phyloP scores from a whole-genome alignment of 2,888 invertebrate species.

The Chrysodeixis includens region DNA sequence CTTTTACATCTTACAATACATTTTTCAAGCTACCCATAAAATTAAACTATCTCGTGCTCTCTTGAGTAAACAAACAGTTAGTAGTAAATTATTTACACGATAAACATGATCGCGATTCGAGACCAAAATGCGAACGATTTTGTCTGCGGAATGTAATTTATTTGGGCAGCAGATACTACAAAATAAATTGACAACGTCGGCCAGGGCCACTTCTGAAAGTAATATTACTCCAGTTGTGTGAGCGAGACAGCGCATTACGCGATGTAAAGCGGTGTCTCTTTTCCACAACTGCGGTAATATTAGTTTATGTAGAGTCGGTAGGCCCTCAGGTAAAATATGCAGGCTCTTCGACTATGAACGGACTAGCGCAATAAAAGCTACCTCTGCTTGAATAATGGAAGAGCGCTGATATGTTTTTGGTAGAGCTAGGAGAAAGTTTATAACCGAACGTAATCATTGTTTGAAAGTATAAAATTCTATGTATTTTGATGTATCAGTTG shows the following conservation, averaged over 20 bases:
- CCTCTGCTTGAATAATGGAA: constrained; percentile 59
- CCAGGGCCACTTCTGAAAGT: too few species aligned
- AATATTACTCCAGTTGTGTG: too few species aligned
- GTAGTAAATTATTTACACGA: not conserved
- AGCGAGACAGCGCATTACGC: too few species aligned
- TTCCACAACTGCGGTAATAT: too few species aligned
- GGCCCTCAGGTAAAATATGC: constrained; percentile 64
- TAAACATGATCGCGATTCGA: not conserved
- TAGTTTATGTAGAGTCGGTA: too few species aligned
- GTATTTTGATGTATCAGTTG: too few species aligned
- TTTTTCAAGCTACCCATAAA: too few species aligned
- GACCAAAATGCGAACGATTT: constrained; percentile 25
- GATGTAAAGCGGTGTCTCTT: too few species aligned
- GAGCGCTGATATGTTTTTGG: constrained; percentile 37
- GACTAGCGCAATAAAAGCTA: constrained; percentile 43
- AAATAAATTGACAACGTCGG: constrained; percentile 30
- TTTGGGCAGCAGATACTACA: constrained; percentile 25
- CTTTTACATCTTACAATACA: too few species aligned
- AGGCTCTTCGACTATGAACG: constrained; percentile 45
- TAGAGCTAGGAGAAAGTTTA: constrained; percentile 22
- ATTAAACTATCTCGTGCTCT: too few species aligned
- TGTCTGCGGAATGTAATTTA: constrained; percentile 38
- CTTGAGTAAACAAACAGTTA: not conserved
- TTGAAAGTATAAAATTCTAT: too few species aligned
- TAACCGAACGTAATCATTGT: not conserved